Evolutionary conservation across 2,888 invertebrate species (phyloP), one percentile per base, ranked within the genome.

Genomic region (Himalopsyche japonica): DNA sequence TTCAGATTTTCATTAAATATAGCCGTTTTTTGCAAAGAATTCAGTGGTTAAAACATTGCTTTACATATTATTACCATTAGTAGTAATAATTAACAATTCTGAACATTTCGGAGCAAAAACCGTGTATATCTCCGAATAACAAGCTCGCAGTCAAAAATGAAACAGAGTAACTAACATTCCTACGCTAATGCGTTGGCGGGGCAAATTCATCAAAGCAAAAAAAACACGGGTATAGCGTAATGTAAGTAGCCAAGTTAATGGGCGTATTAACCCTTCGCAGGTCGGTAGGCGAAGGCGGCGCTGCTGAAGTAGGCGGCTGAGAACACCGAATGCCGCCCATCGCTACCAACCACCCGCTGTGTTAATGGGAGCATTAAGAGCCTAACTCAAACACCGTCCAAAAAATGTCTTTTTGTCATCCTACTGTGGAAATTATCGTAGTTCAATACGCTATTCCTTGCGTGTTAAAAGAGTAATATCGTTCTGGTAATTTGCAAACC

Each of bases 171-270:
- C 30, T 48, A 48, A 80, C 80, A 80, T 70, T 24, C 79, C 34
- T 76, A 43, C 78, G 49, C 81, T 84, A 80, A 77, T 83, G 80
- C 78, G 80, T 78, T 64, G 27, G 83, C 81, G 15, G 80, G 43
- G 80, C 24, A 64, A 77, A 85, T 79, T 83, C 81, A 81, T 81
- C 79, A 43, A 78, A 76, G 81, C 43, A 77, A 81, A 81, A 64
- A 83, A 81, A 81, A 85, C 81, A 78, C 81, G 81, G 77, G 83
- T 81, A 80, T 81, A 83, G 81, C 85, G 76, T 83, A 79, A 81
- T 76, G 79, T 83, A 78, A 85, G 83, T 81, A 76, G 81, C 83
- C 85, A 80, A 78, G 79, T 70, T 85, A 85, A 85, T 83, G 85
- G 80, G 80, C 82, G 81, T 82, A 81, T 85, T 85, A 81, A 85